Percentiles rank a stretch among this genome's conserved stretches.
These are phyloP conservation scores for Pteropus alecto DNA, from an alignment of 2,113 vertebrate species.

Conservation along the genomic window DNA sequence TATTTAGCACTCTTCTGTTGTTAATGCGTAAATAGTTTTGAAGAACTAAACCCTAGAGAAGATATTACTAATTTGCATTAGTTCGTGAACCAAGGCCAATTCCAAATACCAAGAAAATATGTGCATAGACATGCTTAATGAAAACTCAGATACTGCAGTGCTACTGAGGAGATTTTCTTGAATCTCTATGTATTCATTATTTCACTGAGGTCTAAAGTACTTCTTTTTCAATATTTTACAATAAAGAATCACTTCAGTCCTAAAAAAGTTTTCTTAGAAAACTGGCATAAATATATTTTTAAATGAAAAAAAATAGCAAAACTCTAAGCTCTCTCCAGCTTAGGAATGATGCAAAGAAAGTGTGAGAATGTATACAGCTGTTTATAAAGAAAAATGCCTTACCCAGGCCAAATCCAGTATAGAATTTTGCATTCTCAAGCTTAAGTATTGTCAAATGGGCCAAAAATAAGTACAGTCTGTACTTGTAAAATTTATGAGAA, in stretches of 20 bases:
- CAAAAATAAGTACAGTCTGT: neutral
- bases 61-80: neutral
- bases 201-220: neutral
- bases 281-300: neutral
- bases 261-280: constrained; percentile 25
- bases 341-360: neutral
- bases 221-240: neutral
- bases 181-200: neutral
- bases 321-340: neutral
- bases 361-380: neutral
- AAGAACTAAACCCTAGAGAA: neutral
- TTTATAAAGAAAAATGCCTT: neutral
- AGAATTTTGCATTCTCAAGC: neutral
- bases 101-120: neutral
- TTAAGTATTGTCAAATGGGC: neutral
- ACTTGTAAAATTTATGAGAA: neutral
- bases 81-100: neutral
- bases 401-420: neutral
- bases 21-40: neutral
- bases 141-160: neutral
- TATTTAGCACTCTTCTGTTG: neutral
- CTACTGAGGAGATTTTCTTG: neutral
- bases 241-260: neutral
- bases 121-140: neutral
- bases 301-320: neutral